Base-by-base conservation (phyloP, 2,797 vertebrate species). In the Tadarida brasiliensis region DNA sequence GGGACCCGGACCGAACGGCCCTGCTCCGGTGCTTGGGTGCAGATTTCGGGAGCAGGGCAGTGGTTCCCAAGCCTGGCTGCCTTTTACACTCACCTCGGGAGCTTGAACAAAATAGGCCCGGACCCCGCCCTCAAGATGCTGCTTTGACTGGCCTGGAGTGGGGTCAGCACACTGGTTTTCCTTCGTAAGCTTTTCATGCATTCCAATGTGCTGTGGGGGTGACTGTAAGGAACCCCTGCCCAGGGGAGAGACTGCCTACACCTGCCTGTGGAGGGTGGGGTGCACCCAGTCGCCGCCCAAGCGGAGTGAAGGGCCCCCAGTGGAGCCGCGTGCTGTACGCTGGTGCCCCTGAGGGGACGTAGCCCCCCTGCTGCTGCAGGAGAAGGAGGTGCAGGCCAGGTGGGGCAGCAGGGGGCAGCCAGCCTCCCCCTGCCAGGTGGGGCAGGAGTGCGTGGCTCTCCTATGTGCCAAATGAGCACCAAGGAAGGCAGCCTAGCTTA, bases 351-450 rank as follows among this genome's bases (percentile, higher is more conserved):
- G 17, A 59, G 44, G 73, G 78, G 47, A 44, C 1, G 4, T 33
- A 15, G 76, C 11, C 17, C 16, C 19, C 65, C 30, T n/a, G 17
- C n/a, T n/a, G 7, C 24, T 17, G 22, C 14, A 17, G 22, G 59
- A 57, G 83, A 44, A 87, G 56, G n/a, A n/a, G n/a, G n/a, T n/a
- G n/a, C n/a, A n/a, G n/a, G n/a, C n/a, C n/a, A n/a, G n/a, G n/a
- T n/a, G 24, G 30, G 33, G 39, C 11, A 57, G 30, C 20, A 33
- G 49, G 39, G 70, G 19, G 26, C 28, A 74, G 86, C 33, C 30
- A 8, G 33, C 39, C 17, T 39, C n/a, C 3, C 24, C 1, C 14
- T 6, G 20, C 24, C 1, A 2, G 56, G 2, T 11, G 3, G 57
- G 67, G 26, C 51, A 61, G 61, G 51, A 47, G 73, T 0, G 47